Evolutionary conservation across 2,113 vertebrate genomes (phyloP), one percentile per base, ranked within the genome.

Genomic region (Trichechus manatus): DNA sequence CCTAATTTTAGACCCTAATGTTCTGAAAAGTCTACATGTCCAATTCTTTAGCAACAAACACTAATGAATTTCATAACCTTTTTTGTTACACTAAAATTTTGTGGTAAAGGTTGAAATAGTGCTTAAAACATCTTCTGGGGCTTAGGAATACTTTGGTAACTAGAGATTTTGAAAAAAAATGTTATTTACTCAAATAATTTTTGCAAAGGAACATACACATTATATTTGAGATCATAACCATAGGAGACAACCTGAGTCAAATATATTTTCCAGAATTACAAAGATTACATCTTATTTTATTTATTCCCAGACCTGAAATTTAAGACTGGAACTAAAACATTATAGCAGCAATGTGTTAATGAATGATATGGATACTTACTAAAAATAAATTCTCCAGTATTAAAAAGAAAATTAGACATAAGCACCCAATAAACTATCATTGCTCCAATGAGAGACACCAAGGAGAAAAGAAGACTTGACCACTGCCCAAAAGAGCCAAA

Each of bases 381-480:
- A 98, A 99, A 99, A 98, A 99, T 99, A 96, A 99, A 99, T 97
- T 99, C 99, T 47, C 99, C 99, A 0, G 99, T 99, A 97, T 99
- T 99, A 98, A 98, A 99, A 59, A 99, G 98, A 96, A 99, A 99
- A 98, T 99, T 99, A 94, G 99, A 99, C 99, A 99, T 99, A 89
- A 99, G 99, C 42, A 99, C 99, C 99, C 99, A 99, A 97, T 99
- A 99, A 95, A 99, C 99, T 97, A 99, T 99, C 99, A 99, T 99
- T 78, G 99, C 99, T 97, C 99, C 99, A 93, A 99, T 97, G 47
- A 99, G 99, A 0, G 99, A 99, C 93, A 99, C 98, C 99, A 99
- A 97, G 44, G 99, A 99, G 98, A 99, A 99, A 9, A 99, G 42
- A 61, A 99, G 98, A 96, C 99, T 99, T 33, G 99, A 99, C 99